Conservation (phyloP, 2,888 invertebrate genomes). For the Diogma glabrata region DNA sequence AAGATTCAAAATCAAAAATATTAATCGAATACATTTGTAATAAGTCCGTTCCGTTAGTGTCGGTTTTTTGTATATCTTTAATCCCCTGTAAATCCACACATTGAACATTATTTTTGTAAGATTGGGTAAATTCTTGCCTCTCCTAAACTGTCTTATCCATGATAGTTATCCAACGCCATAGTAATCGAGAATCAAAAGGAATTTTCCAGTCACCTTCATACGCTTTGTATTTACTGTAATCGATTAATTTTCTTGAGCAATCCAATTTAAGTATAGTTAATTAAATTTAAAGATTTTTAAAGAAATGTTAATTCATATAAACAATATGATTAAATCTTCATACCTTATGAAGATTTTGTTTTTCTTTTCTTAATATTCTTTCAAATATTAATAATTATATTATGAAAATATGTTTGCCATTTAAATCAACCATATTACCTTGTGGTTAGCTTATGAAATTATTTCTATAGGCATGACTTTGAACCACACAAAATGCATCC, state of each 20-base stretch:
- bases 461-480: slow-evolving; percentile 5
- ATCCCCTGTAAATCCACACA: no score
- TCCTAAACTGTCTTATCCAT: no score
- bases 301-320: slow-evolving; percentile 5
- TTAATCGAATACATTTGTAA: slow-evolving; percentile 2
- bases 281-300: no score
- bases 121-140: no score
- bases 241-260: slow-evolving; percentile 6
- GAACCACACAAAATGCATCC: slow-evolving; percentile 4
- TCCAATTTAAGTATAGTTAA: no score
- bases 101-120: no score
- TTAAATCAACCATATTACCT: slow-evolving; percentile 21
- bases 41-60: no score
- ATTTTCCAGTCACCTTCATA: not conserved
- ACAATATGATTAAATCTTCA: slow-evolving; percentile 6
- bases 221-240: not conserved
- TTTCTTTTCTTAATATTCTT: slow-evolving; percentile 9
- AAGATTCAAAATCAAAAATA: not conserved
- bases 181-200: no score
- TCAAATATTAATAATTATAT: slow-evolving; percentile 8
- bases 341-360: slow-evolving; percentile 9
- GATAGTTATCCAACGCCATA: no score
- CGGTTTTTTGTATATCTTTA: no score
- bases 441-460: slow-evolving; percentile 12
- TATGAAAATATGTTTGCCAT: slow-evolving; percentile 33